A percentile compares a stretch with the other conserved stretches of the same genome.
These are phyloP conservation scores for Achroia grisella DNA, from an alignment of 1,140 invertebrate species.

Conservation along the genomic window DNA sequence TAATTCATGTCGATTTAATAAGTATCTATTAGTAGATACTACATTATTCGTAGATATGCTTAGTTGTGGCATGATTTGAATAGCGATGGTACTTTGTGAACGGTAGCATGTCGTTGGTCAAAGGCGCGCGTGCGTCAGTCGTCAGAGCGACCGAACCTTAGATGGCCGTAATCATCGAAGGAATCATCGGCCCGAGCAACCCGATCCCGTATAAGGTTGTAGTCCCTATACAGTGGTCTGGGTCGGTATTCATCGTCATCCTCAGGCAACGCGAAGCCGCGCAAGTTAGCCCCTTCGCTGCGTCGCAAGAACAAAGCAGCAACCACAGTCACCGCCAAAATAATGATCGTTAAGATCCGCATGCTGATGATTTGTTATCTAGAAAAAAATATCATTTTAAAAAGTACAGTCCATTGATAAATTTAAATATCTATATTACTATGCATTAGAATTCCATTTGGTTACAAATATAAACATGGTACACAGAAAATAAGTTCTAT, in stretches of 20 bases:
- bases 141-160: constrained; percentile 77
- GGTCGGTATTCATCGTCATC: constrained; percentile 76
- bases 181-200: constrained; percentile 70
- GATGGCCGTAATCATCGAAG: constrained; percentile 81
- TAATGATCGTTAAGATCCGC: constrained; percentile 33
- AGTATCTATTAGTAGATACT: background rate
- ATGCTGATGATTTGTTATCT: constrained; percentile 16
- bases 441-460: no score
- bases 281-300: constrained; percentile 31
- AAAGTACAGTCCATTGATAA: no score
- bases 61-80: constrained; percentile 1
- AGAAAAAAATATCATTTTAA: no score
- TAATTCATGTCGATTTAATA: background rate
- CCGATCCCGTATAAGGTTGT: constrained; percentile 77
- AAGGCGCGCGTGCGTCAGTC: constrained; percentile 36
- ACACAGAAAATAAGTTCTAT: no score
- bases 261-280: constrained; percentile 27
- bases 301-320: constrained; percentile 26
- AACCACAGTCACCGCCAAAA: constrained; percentile 28
- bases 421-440: no score
- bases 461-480: no score
- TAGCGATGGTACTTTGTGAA: constrained; percentile 8
- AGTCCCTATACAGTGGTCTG: constrained; percentile 77
- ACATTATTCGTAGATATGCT: background rate
- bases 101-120: constrained; percentile 7